phyloP scores from a whole-genome alignment of 2,888 invertebrate genomes.

The Idaea biselata region DNA sequence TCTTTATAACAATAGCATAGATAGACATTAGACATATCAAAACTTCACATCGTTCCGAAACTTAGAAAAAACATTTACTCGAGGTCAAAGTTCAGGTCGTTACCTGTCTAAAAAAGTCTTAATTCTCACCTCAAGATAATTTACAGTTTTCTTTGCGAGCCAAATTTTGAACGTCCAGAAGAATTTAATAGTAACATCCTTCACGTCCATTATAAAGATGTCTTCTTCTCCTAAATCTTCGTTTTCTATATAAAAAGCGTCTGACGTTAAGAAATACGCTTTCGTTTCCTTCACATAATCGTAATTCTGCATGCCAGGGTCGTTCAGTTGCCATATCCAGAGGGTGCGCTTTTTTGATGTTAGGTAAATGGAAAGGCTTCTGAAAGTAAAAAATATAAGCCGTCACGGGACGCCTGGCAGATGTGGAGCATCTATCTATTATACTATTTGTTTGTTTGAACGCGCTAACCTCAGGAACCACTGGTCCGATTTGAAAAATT shows the following conservation, averaged over 20 bases:
- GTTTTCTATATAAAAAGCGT: slow-evolving; percentile 54
- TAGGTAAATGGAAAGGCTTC: slow-evolving; percentile 53
- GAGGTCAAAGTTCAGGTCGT: no score
- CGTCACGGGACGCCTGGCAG: no score
- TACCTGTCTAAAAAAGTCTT: no score
- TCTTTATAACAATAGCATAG: no score
- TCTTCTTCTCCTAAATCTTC: slow-evolving; percentile 48
- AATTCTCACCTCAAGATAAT: slow-evolving; percentile 80
- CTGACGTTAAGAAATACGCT: slow-evolving; percentile 55
- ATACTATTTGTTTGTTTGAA: no score
- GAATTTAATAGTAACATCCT: slow-evolving; percentile 62
- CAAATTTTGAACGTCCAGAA: slow-evolving; percentile 83
- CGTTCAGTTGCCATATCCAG: slow-evolving; percentile 72
- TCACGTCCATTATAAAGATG: slow-evolving; percentile 57
- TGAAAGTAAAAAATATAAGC: slow-evolving; percentile 34
- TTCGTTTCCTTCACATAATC: slow-evolving; percentile 59
- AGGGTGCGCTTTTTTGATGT: slow-evolving; percentile 51
- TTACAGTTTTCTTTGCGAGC: slow-evolving; percentile 81
- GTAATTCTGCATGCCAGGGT: slow-evolving; percentile 63
- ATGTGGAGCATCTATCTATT: no score
- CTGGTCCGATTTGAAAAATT: no score
- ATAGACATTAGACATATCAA: no score
- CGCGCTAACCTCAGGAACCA: no score
- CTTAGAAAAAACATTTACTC: no score
- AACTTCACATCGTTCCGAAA: no score